Evolutionary conservation across 2,888 invertebrate species (phyloP).

Genomic region (Hetaerina titia): DNA sequence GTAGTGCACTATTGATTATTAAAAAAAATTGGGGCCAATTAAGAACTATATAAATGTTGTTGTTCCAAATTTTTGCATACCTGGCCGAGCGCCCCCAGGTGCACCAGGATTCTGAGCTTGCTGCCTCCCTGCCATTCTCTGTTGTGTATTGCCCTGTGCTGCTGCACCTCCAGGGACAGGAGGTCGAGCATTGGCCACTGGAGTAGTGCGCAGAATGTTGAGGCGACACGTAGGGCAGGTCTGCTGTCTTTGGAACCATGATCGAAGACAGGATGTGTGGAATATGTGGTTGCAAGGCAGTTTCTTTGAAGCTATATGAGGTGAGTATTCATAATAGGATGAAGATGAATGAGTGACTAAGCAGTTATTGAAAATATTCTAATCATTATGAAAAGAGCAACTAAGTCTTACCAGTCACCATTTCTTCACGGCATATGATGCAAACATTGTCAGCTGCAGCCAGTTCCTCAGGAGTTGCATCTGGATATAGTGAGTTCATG

Average conservation of each 20-base stretch:
- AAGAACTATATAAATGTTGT: not conserved
- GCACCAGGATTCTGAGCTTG: slow-evolving; percentile 25
- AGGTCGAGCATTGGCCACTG: slow-evolving; percentile 77
- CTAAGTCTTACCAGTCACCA: slow-evolving; percentile 80
- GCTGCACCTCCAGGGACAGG: slow-evolving; percentile 74
- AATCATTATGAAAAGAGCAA: not conserved
- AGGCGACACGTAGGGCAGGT: slow-evolving; percentile 99
- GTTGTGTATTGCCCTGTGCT: not conserved
- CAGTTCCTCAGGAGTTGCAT: slow-evolving; percentile 95
- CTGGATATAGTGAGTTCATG: slow-evolving; percentile 98
- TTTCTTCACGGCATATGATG: slow-evolving; percentile 97
- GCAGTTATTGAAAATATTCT: not conserved
- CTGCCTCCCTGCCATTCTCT: slow-evolving; percentile 28
- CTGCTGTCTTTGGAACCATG: slow-evolving; percentile 99
- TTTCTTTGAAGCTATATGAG: slow-evolving; percentile 89
- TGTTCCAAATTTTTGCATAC: not conserved
- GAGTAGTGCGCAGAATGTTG: slow-evolving; percentile 84
- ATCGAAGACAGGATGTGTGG: slow-evolving; percentile 97
- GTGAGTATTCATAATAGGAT: not conserved
- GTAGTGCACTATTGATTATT: too few relatives aligned
- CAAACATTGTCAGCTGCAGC: slow-evolving; percentile 97
- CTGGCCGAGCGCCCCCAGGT: slow-evolving; percentile 69
- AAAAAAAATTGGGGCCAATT: not conserved
- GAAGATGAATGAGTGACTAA: not conserved
- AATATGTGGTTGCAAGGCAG: slow-evolving; percentile 99